phyloP scores from a whole-genome alignment of 2,888 invertebrate species.

The Malthinus flaveolus region DNA sequence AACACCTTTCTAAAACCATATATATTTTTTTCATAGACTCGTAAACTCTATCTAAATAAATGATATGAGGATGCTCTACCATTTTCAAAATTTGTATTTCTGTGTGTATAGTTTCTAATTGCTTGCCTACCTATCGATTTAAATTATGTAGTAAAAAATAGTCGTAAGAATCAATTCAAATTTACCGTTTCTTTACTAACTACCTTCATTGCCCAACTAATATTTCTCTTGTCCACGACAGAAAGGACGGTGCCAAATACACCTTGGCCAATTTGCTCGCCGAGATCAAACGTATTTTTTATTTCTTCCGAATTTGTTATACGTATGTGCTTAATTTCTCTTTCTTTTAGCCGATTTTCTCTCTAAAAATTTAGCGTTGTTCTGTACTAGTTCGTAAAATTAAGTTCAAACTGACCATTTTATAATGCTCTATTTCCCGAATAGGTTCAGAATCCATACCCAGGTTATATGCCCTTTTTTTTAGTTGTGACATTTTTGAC shows the following conservation, averaged over 20 bases:
- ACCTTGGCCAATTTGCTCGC: constrained; percentile 52
- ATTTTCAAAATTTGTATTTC: constrained; percentile 60
- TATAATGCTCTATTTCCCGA: too few species aligned
- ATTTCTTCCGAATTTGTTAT: constrained; percentile 47
- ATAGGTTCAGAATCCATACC: background rate
- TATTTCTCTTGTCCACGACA: constrained; percentile 49
- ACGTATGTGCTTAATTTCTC: constrained; percentile 48
- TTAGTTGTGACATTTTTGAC: too few species aligned
- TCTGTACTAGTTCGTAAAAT: too few species aligned
- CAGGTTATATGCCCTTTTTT: background rate
- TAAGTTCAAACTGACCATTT: too few species aligned
- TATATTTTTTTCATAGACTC: constrained; percentile 60
- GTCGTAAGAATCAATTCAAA: constrained; percentile 10
- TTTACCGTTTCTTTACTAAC: constrained; percentile 49
- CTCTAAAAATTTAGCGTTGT: background rate
- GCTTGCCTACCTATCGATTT: constrained; percentile 18
- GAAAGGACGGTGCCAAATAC: constrained; percentile 52
- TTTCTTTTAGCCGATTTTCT: constrained; percentile 20
- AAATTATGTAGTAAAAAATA: background rate
- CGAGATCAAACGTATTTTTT: constrained; percentile 47
- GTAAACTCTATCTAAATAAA: constrained; percentile 58
- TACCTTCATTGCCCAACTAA: constrained; percentile 58
- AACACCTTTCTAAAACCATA: constrained; percentile 60
- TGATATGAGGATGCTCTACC: constrained; percentile 61
- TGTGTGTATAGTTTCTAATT: constrained; percentile 53